phyloP scores from a whole-genome alignment of 2,113 vertebrate genomes.

The Dunckerocampus dactyliophorus region DNA sequence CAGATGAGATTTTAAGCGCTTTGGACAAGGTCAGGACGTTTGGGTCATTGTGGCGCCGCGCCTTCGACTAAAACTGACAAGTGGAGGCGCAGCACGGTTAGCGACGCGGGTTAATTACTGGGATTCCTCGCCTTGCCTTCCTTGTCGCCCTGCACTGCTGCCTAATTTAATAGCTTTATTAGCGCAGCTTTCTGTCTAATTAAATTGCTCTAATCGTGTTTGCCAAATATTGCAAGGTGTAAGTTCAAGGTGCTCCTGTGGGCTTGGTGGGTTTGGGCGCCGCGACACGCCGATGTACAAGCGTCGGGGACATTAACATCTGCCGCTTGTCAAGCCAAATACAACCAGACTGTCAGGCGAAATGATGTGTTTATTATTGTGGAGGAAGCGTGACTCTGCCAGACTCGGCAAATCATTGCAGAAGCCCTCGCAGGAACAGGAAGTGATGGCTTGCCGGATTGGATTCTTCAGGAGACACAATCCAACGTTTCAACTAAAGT shows the following conservation, averaged over 20 bases:
- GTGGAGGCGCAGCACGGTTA: constrained; percentile 42
- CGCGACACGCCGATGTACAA: constrained; percentile 12
- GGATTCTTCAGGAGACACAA: constrained; percentile 26
- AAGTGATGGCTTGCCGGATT: constrained; percentile 20
- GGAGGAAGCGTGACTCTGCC: neutral
- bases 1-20: constrained; percentile 54
- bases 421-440: constrained; percentile 4
- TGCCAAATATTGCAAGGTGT: constrained; percentile 59
- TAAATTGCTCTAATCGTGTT: constrained; percentile 71
- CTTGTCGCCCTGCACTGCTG: constrained; percentile 43
- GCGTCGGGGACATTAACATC: neutral
- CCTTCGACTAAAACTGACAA: constrained; percentile 35
- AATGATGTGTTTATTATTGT: neutral
- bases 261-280: constrained; percentile 25
- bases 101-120: constrained; percentile 69
- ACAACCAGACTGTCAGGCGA: constrained; percentile 16
- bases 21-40: constrained; percentile 53
- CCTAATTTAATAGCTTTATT: constrained; percentile 73
- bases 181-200: constrained; percentile 63
- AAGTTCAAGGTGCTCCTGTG: constrained; percentile 56
- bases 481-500: constrained; percentile 19
- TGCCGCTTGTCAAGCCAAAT: constrained; percentile 11
- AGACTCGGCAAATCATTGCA: neutral
- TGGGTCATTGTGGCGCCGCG: constrained; percentile 42
- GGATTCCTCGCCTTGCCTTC: constrained; percentile 52